Percentiles rank a stretch among this genome's conserved stretches.
Conservation (phyloP, 2,113 vertebrate species). For the cat (Felis catus) region F.catus_Fca126_mat1.0 CM031416.1:144615001-144615500, state of each 20-base stretch:
- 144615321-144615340: rapidly evolving
- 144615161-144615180: neutral
- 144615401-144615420: no score
- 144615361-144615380: neutral
- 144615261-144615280: neutral
- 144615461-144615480: no score
- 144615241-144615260: neutral
- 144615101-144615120: no score
- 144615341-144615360: neutral
- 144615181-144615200: neutral
- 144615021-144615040: neutral
- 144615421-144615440: no score
- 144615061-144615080: no score
- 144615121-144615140: neutral
- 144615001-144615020: neutral
- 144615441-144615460: no score
- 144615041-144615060: rapidly evolving
- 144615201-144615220: neutral
- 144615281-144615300: neutral
- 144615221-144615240: neutral
- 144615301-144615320: neutral
- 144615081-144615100: rapidly evolving
- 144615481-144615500: no score
- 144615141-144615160: neutral
- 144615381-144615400: neutral